Conservation (phyloP, 2,888 invertebrate genomes). For the Thyatira batis region DNA sequence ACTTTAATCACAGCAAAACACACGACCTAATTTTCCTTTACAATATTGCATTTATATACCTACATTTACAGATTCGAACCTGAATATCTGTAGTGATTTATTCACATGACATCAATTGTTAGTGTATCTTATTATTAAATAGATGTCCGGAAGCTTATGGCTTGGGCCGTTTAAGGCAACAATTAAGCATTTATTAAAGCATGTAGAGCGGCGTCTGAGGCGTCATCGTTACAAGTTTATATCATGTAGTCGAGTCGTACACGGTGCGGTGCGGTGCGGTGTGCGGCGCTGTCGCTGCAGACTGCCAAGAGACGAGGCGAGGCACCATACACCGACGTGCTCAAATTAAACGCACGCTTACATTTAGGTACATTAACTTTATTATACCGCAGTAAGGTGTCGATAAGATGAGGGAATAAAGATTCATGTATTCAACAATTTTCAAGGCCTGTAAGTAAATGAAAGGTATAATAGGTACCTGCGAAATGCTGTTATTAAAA, state of each 20-base stretch:
- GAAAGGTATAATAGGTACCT: too few species aligned
- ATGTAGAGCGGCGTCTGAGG: slow-evolving; percentile 1
- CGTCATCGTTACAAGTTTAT: slow-evolving; percentile 8
- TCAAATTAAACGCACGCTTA: slow-evolving; percentile 57
- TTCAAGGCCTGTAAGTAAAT: too few species aligned
- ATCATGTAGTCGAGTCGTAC: slow-evolving; percentile 9
- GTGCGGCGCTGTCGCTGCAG: slow-evolving; percentile 17
- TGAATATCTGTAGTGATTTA: too few species aligned
- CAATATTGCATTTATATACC: too few species aligned
- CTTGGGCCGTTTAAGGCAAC: slow-evolving; percentile 4
- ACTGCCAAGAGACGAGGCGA: slow-evolving; percentile 17
- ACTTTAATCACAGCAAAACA: too few species aligned
- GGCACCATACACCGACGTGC: slow-evolving; percentile 27
- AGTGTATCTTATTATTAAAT: too few species aligned
- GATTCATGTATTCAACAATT: too few species aligned
- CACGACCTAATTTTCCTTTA: too few species aligned
- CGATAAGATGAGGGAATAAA: slow-evolving; percentile 61
- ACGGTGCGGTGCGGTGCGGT: slow-evolving; percentile 4
- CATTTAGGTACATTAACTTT: slow-evolving; percentile 59
- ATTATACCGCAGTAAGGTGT: slow-evolving; percentile 52
- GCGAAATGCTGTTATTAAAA: too few species aligned
- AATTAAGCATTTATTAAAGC: slow-evolving; percentile 9
- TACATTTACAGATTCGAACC: too few species aligned
- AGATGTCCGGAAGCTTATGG: background rate
- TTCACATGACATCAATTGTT: too few species aligned